Percentiles rank a stretch among this genome's conserved stretches.
phyloP scores from a whole-genome alignment of 2,888 invertebrate genomes.

The Tenthredo livida region DNA sequence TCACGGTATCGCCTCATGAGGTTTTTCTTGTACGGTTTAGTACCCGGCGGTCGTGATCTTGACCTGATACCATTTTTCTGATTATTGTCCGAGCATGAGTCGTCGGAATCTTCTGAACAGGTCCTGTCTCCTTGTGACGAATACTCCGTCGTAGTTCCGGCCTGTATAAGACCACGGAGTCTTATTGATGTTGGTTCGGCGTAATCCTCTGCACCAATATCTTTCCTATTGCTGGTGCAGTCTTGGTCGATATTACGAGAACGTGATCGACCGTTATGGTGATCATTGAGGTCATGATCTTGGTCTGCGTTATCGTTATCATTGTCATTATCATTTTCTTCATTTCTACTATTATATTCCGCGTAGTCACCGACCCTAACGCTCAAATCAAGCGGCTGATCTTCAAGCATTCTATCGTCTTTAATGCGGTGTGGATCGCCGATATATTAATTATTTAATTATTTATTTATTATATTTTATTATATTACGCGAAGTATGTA shows the following conservation, averaged over 20 bases:
- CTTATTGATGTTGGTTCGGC: conserved; percentile 76
- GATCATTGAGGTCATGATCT: no score
- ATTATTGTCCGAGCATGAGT: conserved; percentile 85
- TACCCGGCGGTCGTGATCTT: conserved; percentile 77
- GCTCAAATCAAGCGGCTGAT: conserved; percentile 90
- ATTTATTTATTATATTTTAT: neutral
- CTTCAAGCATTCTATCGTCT: conserved; percentile 80
- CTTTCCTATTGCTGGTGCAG: neutral
- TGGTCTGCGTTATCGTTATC: neutral
- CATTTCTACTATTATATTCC: conserved; percentile 7
- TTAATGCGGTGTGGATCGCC: no score
- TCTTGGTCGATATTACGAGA: neutral
- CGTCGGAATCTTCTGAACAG: conserved; percentile 91
- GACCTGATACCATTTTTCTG: conserved; percentile 80
- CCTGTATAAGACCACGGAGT: conserved; percentile 72
- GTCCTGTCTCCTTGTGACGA: conserved; percentile 78
- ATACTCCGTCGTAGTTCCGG: conserved; percentile 73
- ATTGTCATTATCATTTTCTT: conserved; percentile 27
- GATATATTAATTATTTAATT: neutral
- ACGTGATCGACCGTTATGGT: neutral
- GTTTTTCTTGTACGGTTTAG: conserved; percentile 91
- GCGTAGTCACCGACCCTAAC: conserved; percentile 79
- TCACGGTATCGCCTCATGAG: conserved; percentile 97
- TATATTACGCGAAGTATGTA: neutral
- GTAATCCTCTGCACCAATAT: conserved; percentile 66